These are phyloP conservation scores for Botrylloides violaceus DNA, from an alignment of 23 tunicate genomes.

Conservation along the genomic window DNA sequence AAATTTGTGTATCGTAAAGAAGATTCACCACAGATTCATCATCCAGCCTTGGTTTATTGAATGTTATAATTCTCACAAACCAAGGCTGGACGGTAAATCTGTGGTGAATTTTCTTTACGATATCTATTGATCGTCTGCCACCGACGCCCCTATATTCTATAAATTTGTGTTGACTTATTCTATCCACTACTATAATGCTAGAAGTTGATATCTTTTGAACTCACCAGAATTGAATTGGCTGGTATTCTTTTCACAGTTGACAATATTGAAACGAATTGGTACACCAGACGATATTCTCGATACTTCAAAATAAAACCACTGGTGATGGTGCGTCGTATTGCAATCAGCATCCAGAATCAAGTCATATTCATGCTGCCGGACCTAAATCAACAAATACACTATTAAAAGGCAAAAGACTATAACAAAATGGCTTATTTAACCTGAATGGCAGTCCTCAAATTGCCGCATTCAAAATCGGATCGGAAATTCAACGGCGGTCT, in stretches of 20 bases:
- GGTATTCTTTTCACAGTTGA: conserved; percentile 95
- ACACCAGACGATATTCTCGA: conserved; percentile 35
- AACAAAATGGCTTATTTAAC: conserved; percentile 8
- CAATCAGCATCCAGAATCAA: conserved; percentile 87
- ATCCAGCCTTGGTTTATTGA: too few relatives aligned
- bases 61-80: too few relatives aligned
- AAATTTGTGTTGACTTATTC: too few relatives aligned
- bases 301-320: conserved; percentile 98
- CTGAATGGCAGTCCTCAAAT: conserved; percentile 71
- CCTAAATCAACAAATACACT: too few relatives aligned
- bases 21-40: too few relatives aligned
- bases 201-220: too few relatives aligned
- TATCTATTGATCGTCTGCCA: too few relatives aligned
- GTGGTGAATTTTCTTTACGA: too few relatives aligned
- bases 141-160: too few relatives aligned
- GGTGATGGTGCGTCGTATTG: conserved; percentile 75
- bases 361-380: conserved; percentile 80
- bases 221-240: conserved; percentile 32
- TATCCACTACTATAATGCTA: too few relatives aligned
- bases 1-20: too few relatives aligned
- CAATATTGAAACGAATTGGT: conserved; percentile 71
- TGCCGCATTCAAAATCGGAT: conserved; percentile 95
- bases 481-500: conserved; percentile 9
- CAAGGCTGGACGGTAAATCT: too few relatives aligned
- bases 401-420: neutral